Conservation (phyloP, 1,140 invertebrate genomes). For the Drosophila bocqueti region DNA sequence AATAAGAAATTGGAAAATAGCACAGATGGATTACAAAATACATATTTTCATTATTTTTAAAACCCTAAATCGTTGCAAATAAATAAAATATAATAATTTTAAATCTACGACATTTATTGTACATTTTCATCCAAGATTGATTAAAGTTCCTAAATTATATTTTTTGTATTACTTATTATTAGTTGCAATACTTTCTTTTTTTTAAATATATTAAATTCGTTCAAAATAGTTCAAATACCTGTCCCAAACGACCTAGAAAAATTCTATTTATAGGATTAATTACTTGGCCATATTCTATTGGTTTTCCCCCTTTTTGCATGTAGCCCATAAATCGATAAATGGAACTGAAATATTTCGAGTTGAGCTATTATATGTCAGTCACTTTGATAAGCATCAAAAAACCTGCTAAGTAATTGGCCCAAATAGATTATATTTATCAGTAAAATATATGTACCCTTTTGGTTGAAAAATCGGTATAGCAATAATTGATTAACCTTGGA, state of each 20-base stretch:
- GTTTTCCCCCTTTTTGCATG: background rate
- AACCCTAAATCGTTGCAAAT: too few relatives aligned
- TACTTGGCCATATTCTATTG: background rate
- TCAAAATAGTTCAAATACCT: background rate
- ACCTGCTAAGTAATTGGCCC: conserved; percentile 34
- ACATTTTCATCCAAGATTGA: background rate
- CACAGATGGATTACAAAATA: too few relatives aligned
- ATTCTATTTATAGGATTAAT: background rate
- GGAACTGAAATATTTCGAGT: conserved; percentile 8
- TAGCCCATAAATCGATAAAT: conserved; percentile 27
- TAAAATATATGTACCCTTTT: background rate
- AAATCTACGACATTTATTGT: background rate
- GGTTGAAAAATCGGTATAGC: background rate
- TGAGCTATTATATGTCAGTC: background rate
- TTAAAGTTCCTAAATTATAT: too few relatives aligned
- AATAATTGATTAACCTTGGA: conserved; percentile 1
- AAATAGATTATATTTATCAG: conserved; percentile 34
- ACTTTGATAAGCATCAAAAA: conserved; percentile 29
- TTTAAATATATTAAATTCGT: too few relatives aligned
- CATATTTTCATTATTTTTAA: background rate
- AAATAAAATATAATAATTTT: background rate
- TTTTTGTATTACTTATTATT: too few relatives aligned
- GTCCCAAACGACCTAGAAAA: too few relatives aligned
- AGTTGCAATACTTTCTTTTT: too few relatives aligned
- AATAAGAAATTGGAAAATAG: background rate